Evolutionary conservation across 2,797 vertebrate species (phyloP).

Genomic region (Tapera naevia): DNA sequence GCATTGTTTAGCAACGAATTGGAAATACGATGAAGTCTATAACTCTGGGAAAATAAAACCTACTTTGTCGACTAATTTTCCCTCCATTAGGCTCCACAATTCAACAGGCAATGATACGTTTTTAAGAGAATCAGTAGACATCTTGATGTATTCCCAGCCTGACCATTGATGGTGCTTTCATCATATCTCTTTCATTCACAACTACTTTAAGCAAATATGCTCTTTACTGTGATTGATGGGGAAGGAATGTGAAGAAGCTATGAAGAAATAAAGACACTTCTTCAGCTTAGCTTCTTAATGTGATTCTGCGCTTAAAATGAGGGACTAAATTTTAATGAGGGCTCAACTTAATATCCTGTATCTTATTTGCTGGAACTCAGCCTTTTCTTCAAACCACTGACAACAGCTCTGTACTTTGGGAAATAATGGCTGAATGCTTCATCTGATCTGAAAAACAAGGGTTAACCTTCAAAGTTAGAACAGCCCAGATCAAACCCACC

Average conservation of each 20-base stretch:
- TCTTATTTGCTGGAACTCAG: background rate
- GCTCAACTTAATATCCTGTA: background rate
- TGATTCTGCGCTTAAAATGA: background rate
- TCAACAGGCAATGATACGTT: slow-evolving; percentile 37
- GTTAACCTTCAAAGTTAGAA: background rate
- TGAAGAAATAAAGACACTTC: slow-evolving; percentile 14
- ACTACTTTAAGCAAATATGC: slow-evolving; percentile 40
- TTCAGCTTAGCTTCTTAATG: slow-evolving; percentile 9
- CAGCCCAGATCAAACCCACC: background rate
- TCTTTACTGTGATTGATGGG: slow-evolving; percentile 17
- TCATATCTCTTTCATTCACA: slow-evolving; percentile 26
- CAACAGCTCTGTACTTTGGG: background rate
- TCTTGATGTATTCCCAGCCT: slow-evolving; percentile 52
- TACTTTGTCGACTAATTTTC: slow-evolving; percentile 36
- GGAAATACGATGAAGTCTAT: slow-evolving; percentile 26
- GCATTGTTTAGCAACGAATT: slow-evolving; percentile 31
- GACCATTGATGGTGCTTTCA: slow-evolving; percentile 39
- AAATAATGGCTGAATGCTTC: background rate
- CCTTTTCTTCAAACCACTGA: background rate
- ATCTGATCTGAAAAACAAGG: background rate
- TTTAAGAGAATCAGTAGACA: slow-evolving; percentile 41
- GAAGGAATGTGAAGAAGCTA: background rate
- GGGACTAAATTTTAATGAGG: background rate
- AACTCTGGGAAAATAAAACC: slow-evolving; percentile 53
- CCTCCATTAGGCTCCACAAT: slow-evolving; percentile 38